A percentile compares a stretch with the other conserved stretches of the same genome.
phyloP scores from a whole-genome alignment of 2,888 invertebrate genomes.

The Plebejus melissa region DNA sequence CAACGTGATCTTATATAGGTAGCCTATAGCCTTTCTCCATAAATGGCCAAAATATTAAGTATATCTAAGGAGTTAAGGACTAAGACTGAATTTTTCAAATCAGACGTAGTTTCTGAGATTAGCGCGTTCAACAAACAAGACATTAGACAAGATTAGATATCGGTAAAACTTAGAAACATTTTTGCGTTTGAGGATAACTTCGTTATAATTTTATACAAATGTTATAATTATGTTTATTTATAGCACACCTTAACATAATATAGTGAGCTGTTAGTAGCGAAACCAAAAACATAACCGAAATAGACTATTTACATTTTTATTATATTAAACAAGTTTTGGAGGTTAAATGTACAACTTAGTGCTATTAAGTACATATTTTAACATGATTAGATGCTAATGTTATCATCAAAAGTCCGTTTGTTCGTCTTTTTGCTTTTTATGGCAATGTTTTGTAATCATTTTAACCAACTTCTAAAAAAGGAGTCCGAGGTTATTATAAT shows the following conservation, averaged over 20 bases:
- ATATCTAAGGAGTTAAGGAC: no score
- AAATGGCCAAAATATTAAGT: no score
- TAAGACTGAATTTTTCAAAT: no score
- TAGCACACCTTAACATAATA: neutral
- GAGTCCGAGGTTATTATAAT: no score
- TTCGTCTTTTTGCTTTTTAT: neutral
- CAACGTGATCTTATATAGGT: no score
- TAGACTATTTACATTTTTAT: neutral
- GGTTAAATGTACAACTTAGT: neutral
- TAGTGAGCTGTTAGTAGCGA: neutral
- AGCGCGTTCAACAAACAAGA: no score
- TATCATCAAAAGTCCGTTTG: neutral
- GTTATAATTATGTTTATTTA: constrained; percentile 9
- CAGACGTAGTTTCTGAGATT: no score
- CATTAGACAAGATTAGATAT: neutral
- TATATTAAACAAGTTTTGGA: neutral
- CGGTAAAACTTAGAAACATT: neutral
- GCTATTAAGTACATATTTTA: neutral
- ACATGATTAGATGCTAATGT: neutral
- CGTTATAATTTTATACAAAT: neutral
- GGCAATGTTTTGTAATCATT: neutral
- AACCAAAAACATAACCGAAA: neutral
- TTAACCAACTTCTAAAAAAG: no score
- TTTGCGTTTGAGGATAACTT: neutral
- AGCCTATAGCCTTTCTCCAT: no score